phyloP scores from a whole-genome alignment of 2,888 invertebrate species.

The Schizotus pectinicornis region DNA sequence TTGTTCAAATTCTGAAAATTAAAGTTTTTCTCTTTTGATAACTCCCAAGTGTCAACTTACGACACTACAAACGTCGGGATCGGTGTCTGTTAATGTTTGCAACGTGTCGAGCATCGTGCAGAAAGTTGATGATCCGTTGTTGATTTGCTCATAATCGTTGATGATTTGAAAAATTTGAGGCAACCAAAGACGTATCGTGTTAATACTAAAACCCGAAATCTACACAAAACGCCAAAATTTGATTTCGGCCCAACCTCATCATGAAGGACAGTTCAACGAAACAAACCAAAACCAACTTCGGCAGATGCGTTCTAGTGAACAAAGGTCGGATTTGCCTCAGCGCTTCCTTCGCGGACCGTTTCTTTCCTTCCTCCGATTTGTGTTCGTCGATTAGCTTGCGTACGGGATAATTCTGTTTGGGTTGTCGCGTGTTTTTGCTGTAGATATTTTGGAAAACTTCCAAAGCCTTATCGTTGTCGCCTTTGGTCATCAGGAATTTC shows the following conservation, averaged over 20 bases:
- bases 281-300: slow-evolving; percentile 66
- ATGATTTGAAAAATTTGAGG: slow-evolving; percentile 22
- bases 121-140: slow-evolving; percentile 6
- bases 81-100: slow-evolving; percentile 27
- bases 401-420: slow-evolving; percentile 66
- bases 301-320: slow-evolving; percentile 65
- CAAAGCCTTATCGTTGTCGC: slow-evolving; percentile 68
- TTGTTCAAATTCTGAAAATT: slow-evolving; percentile 43
- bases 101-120: slow-evolving; percentile 56
- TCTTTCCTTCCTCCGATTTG: slow-evolving; percentile 44
- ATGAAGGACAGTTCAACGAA: slow-evolving; percentile 68
- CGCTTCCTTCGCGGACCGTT: slow-evolving; percentile 63
- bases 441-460: slow-evolving; percentile 68
- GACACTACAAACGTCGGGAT: slow-evolving; percentile 27
- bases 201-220: slow-evolving; percentile 12
- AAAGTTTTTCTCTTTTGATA: slow-evolving; percentile 3
- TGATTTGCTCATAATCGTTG: slow-evolving; percentile 12
- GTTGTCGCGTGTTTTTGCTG: slow-evolving; percentile 66
- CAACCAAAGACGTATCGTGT: slow-evolving; percentile 20
- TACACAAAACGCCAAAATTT: slow-evolving; percentile 43
- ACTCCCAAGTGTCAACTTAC: background rate
- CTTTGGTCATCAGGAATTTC: slow-evolving; percentile 73
- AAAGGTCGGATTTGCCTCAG: slow-evolving; percentile 67
- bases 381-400: slow-evolving; percentile 42
- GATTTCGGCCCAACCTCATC: too few species aligned